A percentile compares a stretch with the other conserved stretches of the same genome.
Conservation (phyloP, 2,113 vertebrate genomes). For the Phainopepla nitens region DNA sequence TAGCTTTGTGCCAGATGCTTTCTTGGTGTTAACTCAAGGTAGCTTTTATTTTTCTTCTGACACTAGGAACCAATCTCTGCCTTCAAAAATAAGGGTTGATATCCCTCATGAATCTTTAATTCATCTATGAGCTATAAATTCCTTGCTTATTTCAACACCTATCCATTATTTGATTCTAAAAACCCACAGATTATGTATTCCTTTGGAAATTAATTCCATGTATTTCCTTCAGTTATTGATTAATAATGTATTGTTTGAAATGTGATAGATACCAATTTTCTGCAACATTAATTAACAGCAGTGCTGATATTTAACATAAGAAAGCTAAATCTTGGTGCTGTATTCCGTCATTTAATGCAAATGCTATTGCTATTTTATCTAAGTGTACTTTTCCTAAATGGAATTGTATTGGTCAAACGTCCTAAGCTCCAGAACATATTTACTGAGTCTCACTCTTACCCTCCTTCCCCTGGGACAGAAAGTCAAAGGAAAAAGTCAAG, state of each 20-base stretch:
- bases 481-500: background rate
- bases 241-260: background rate
- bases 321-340: background rate
- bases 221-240: background rate
- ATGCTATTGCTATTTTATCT: background rate
- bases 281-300: background rate
- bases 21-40: background rate
- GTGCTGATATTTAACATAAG: background rate
- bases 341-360: background rate
- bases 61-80: background rate
- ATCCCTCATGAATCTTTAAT: background rate
- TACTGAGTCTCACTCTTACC: background rate
- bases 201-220: background rate
- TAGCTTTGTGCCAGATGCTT: background rate
- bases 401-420: background rate
- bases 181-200: background rate
- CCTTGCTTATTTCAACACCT: background rate
- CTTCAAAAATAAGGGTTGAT: background rate
- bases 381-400: background rate
- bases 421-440: background rate
- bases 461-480: background rate
- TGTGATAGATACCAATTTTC: background rate
- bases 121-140: background rate
- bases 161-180: background rate
- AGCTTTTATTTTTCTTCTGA: background rate